phyloP scores from a whole-genome alignment of 2,888 invertebrate species.

The Pseudolycoriella hygida region DNA sequence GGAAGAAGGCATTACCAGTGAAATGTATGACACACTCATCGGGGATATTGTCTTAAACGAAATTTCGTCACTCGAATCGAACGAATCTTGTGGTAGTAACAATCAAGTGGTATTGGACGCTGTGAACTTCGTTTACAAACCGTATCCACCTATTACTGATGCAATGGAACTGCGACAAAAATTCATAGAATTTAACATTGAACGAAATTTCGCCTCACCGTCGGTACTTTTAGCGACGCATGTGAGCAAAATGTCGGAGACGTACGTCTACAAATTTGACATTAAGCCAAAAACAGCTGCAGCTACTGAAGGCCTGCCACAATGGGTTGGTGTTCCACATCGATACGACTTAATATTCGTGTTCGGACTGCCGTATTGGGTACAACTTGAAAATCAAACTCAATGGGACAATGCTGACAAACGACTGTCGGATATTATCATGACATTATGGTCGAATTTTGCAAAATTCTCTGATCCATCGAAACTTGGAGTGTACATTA shows the following conservation, averaged over 20 bases:
- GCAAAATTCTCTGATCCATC: constrained; percentile 56
- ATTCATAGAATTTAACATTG: constrained; percentile 54
- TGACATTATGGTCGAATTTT: constrained; percentile 67
- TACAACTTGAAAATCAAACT: constrained; percentile 35
- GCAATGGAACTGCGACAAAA: constrained; percentile 38
- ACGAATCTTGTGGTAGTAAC: constrained; percentile 34
- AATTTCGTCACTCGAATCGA: constrained; percentile 34
- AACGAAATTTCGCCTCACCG: constrained; percentile 56
- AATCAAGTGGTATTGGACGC: constrained; percentile 51
- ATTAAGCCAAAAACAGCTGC: constrained; percentile 47
- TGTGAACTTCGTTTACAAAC: constrained; percentile 57
- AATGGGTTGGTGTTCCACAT: constrained; percentile 66
- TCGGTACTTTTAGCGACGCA: constrained; percentile 48
- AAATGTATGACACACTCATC: constrained; percentile 40
- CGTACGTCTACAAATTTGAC: constrained; percentile 60
- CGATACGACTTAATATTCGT: constrained; percentile 66
- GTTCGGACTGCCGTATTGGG: constrained; percentile 64
- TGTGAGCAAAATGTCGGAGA: constrained; percentile 36
- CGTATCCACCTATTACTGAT: constrained; percentile 41
- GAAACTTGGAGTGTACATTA: constrained; percentile 48
- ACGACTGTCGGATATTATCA: constrained; percentile 58
- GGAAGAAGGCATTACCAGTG: constrained; percentile 36
- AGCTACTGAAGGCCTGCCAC: constrained; percentile 46
- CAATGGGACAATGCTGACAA: constrained; percentile 66
- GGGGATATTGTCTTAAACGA: constrained; percentile 43